phyloP scores from a whole-genome alignment of 2,113 vertebrate genomes.

The Gnathonemus longibarbis region DNA sequence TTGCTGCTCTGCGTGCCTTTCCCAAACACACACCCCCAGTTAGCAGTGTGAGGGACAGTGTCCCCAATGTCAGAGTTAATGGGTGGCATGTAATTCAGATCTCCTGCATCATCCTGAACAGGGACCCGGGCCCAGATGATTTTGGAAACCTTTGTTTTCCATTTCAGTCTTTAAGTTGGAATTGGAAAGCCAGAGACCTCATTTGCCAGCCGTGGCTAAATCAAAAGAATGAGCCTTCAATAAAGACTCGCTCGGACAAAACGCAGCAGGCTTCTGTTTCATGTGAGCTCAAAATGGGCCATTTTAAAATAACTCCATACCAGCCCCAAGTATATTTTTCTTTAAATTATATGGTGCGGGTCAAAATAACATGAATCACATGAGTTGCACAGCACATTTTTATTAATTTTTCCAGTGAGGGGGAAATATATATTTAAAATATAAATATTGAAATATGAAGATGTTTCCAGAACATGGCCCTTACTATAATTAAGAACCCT shows the following conservation, averaged over 20 bases:
- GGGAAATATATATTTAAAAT: background rate
- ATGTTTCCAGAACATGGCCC: background rate
- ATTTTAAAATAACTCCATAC: background rate
- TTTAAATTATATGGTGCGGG: background rate
- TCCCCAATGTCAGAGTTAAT: background rate
- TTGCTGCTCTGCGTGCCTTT: background rate
- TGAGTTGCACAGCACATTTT: background rate
- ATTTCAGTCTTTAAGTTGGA: background rate
- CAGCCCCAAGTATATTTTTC: background rate
- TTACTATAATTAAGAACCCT: background rate
- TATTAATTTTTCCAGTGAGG: background rate
- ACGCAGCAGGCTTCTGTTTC: background rate
- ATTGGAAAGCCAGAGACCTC: background rate
- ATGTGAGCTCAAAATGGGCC: background rate
- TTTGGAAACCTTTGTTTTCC: background rate
- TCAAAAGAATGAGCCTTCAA: background rate
- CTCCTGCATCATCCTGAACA: background rate
- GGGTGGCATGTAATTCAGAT: background rate
- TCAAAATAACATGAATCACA: background rate
- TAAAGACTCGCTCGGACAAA: background rate
- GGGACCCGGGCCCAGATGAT: background rate
- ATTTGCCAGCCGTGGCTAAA: background rate
- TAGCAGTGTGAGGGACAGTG: background rate
- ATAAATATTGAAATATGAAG: background rate
- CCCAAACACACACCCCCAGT: background rate